These are phyloP conservation scores for Alloplasta piceator DNA, from an alignment of 2,888 invertebrate genomes.

Conservation along the genomic window DNA sequence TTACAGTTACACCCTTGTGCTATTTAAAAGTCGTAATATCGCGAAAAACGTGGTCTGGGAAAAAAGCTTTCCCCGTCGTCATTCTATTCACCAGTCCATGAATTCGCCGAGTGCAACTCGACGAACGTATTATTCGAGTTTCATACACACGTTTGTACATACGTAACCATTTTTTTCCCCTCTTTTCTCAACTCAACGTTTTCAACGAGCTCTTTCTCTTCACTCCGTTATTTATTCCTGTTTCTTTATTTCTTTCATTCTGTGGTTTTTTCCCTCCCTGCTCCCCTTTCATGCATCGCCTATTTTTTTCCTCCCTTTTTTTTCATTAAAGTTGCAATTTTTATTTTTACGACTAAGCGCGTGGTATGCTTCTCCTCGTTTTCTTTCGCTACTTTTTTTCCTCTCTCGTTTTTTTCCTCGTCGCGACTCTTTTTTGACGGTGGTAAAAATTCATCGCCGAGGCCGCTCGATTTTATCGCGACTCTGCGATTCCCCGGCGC, in stretches of 20 bases:
- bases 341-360: background rate
- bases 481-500: background rate
- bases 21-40: too few relatives aligned
- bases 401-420: background rate
- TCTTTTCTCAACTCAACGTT: constrained; percentile 28
- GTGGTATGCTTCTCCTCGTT: background rate
- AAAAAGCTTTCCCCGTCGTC: constrained; percentile 1
- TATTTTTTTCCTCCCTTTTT: constrained; percentile 6
- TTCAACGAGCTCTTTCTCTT: background rate
- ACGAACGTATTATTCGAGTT: constrained; percentile 36
- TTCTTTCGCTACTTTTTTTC: background rate
- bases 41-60: background rate
- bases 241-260: constrained; percentile 28
- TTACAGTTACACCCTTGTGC: too few relatives aligned
- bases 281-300: background rate
- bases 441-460: constrained; percentile 17
- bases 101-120: background rate
- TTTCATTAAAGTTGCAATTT: background rate
- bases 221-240: background rate
- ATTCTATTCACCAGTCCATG: constrained; percentile 38
- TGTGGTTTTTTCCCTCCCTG: constrained; percentile 13
- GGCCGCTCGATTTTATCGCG: background rate
- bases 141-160: constrained; percentile 4
- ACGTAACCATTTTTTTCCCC: background rate
- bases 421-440: constrained; percentile 1